These are phyloP conservation scores for Triplophysa dalaica DNA, from an alignment of 2,113 vertebrate species.

Conservation along the genomic window DNA sequence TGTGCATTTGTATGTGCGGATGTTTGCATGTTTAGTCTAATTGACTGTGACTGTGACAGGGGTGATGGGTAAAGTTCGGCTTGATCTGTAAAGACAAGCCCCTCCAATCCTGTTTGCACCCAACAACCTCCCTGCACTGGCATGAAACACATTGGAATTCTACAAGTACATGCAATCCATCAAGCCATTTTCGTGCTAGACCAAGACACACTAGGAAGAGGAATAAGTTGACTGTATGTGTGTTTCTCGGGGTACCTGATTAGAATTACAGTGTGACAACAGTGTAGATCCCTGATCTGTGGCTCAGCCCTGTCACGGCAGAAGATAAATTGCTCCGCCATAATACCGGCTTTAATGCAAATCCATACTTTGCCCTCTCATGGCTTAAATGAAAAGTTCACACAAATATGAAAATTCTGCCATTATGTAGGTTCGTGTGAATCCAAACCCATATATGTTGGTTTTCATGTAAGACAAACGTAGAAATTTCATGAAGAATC, in stretches of 20 bases:
- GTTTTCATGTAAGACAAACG: no score
- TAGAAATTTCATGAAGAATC: no score
- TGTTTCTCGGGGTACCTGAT: slow-evolving; percentile 35
- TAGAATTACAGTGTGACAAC: slow-evolving; percentile 46
- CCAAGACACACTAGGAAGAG: slow-evolving; percentile 3
- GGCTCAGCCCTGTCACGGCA: slow-evolving; percentile 34
- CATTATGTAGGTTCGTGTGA: no score
- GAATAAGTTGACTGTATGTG: neutral
- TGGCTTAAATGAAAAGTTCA: slow-evolving; percentile 13
- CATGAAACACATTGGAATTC: slow-evolving; percentile 22
- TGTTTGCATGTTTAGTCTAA: neutral
- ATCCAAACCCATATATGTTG: no score
- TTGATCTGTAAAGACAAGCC: neutral
- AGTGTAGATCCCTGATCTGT: slow-evolving; percentile 12
- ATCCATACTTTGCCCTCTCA: slow-evolving; percentile 43
- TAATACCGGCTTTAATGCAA: slow-evolving; percentile 32
- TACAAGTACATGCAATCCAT: slow-evolving; percentile 38
- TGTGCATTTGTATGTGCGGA: slow-evolving; percentile 1
- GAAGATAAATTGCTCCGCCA: slow-evolving; percentile 50
- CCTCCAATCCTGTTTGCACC: neutral
- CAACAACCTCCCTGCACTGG: neutral
- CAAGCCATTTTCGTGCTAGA: slow-evolving; percentile 6
- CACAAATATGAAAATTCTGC: neutral
- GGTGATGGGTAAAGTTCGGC: slow-evolving; percentile 19
- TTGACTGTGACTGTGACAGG: neutral